Percentiles rank a stretch among this genome's conserved stretches.
These are phyloP conservation scores for Luehdorfia chinensis DNA, from an alignment of 1,140 invertebrate genomes.

Conservation along the genomic window DNA sequence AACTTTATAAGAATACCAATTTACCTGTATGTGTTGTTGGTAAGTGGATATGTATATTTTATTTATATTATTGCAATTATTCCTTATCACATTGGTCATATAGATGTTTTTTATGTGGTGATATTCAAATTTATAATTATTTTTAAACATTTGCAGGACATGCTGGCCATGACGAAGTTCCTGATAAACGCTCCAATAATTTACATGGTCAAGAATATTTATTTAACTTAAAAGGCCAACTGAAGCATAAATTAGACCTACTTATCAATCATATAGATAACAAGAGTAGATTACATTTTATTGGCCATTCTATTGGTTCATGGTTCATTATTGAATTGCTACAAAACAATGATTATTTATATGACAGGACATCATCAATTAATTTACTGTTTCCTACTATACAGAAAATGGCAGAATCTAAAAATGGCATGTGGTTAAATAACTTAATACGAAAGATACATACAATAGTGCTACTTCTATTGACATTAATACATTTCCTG, in stretches of 20 bases:
- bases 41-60: constrained; percentile 31
- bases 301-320: constrained; percentile 66
- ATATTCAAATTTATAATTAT: constrained; percentile 12
- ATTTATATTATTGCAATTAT: background rate
- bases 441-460: constrained; percentile 38
- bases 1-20: constrained; percentile 38
- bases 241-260: constrained; percentile 56
- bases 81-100: too few relatives aligned
- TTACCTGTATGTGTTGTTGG: constrained; percentile 55
- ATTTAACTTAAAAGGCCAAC: constrained; percentile 54
- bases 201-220: constrained; percentile 39
- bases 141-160: constrained; percentile 46
- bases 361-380: constrained; percentile 35
- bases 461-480: constrained; percentile 35
- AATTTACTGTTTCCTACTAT: constrained; percentile 64
- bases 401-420: constrained; percentile 54
- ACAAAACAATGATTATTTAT: constrained; percentile 33
- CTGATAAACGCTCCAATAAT: constrained; percentile 28
- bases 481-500: constrained; percentile 35
- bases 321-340: constrained; percentile 61
- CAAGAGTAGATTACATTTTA: constrained; percentile 52
- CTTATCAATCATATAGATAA: constrained; percentile 50
- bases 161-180: constrained; percentile 53
- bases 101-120: background rate
- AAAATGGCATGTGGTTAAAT: constrained; percentile 53